Evolutionary conservation across 2,797 vertebrate species (phyloP).

Genomic region (Sarcophilus harrisii): DNA sequence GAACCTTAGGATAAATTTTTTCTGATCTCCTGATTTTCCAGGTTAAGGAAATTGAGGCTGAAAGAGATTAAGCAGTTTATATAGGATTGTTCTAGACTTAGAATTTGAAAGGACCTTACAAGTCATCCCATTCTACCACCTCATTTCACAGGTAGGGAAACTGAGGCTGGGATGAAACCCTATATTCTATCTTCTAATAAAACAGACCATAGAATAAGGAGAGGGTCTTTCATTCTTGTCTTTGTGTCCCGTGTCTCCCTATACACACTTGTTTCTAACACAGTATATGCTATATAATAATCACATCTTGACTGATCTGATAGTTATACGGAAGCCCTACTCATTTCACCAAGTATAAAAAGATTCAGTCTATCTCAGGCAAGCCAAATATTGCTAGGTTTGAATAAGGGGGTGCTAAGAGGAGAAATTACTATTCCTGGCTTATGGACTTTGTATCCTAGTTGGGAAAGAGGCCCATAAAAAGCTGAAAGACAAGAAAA

Average conservation of each 20-base stretch:
- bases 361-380: not conserved
- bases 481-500: not conserved
- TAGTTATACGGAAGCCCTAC: not conserved
- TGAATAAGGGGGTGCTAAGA: not conserved
- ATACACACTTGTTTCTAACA: too few relatives aligned
- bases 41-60: not conserved
- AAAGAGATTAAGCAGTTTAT: too few relatives aligned
- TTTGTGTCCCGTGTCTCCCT: not conserved
- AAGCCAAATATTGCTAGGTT: not conserved
- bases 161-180: not conserved
- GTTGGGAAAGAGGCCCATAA: not conserved
- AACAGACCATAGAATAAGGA: not conserved
- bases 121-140: too few relatives aligned
- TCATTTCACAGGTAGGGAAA: not conserved
- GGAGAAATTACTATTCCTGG: not conserved
- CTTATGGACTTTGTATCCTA: not conserved
- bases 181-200: not conserved
- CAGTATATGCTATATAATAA: too few relatives aligned
- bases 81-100: too few relatives aligned
- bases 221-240: not conserved
- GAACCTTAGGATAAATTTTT: not conserved
- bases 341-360: not conserved
- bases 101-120: too few relatives aligned
- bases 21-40: not conserved
- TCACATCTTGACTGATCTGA: not conserved